Base-by-base conservation (phyloP, 2,797 vertebrate species). In the Chromobotia macracanthus region DNA sequence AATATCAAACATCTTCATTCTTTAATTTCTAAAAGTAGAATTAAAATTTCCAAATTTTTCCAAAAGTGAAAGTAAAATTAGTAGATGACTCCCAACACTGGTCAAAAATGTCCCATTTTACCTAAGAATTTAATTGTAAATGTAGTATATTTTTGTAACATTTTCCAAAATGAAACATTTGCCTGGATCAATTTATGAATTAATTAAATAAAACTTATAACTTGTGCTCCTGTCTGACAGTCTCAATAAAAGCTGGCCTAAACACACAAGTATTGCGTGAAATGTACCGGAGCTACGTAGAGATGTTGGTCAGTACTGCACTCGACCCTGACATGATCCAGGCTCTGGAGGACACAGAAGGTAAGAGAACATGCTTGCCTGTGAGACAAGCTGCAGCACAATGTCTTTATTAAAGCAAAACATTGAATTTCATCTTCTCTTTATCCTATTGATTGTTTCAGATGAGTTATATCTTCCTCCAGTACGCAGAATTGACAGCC, bases 271-370 rank as follows among this genome's bases (percentile, higher is more conserved):
- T 94, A 0, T 96, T 97, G 96, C 94, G 95, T 76, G 96, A 97
- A 87, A 97, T 97, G 96, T 97, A 96, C 91, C 93, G 96, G 84
- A 97, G 96, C 89, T 97, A 97, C 0, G 95, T 97, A 86, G 96
- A 97, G 90, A 96, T 97, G 95, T 85, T 97, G 83, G 96, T 97
- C 86, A 97, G 96, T 92, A 96, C 96, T 0, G 96, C 96, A 0
- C 92, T 97, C 31, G 96, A 97, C 88, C 96, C 96, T 0, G 96
- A 97, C 90, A 97, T 97, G 96, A 97, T 97, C 87, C 96, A 97
- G 88, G 96, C 96, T 69, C 91, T 97, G 86, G 95, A 97, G 87
- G 96, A 97, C 90, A 97, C 96, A 0, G 95, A 97, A 0, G 96
- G 96, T 97, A 82, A 89, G 91, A 82, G 1, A 61, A 23, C 21